Evolutionary conservation across 2,113 vertebrate species (phyloP).

Genomic region (Sebastes fasciatus): DNA sequence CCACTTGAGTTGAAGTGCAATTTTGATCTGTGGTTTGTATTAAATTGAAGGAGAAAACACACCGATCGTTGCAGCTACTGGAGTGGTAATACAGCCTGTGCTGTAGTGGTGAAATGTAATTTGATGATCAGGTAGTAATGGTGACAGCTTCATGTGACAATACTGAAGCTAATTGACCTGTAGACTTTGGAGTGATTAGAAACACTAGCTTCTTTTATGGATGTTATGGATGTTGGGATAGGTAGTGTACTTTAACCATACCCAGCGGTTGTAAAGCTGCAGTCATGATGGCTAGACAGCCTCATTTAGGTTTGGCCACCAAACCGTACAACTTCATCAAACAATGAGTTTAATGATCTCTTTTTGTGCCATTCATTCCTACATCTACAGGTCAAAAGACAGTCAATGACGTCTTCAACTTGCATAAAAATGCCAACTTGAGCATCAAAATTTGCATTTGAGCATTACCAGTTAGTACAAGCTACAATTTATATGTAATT

Average conservation of each 20-base stretch:
- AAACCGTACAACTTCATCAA: not conserved
- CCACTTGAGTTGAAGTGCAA: not conserved
- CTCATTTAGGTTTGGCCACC: conserved; percentile 28
- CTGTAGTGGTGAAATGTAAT: not conserved
- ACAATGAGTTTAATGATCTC: not conserved
- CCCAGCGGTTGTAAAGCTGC: conserved; percentile 45
- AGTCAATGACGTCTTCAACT: not conserved
- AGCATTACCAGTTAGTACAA: not conserved
- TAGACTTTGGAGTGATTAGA: conserved; percentile 57
- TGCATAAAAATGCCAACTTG: not conserved
- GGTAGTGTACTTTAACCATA: conserved; percentile 54
- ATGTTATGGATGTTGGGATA: conserved; percentile 7
- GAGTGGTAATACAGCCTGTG: not conserved
- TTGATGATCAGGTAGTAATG: not conserved
- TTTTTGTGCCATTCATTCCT: not conserved
- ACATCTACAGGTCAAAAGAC: not conserved
- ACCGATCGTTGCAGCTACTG: not conserved
- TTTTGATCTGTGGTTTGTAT: conserved; percentile 3
- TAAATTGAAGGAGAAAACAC: not conserved
- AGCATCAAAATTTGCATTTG: not conserved
- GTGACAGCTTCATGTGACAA: not conserved
- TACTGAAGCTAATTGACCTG: conserved; percentile 24
- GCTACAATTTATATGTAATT: not conserved
- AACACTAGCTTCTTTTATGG: conserved; percentile 3
- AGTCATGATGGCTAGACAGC: not conserved